These are phyloP conservation scores for Lamproptera curius DNA, from an alignment of 2,888 invertebrate species.

Conservation along the genomic window DNA sequence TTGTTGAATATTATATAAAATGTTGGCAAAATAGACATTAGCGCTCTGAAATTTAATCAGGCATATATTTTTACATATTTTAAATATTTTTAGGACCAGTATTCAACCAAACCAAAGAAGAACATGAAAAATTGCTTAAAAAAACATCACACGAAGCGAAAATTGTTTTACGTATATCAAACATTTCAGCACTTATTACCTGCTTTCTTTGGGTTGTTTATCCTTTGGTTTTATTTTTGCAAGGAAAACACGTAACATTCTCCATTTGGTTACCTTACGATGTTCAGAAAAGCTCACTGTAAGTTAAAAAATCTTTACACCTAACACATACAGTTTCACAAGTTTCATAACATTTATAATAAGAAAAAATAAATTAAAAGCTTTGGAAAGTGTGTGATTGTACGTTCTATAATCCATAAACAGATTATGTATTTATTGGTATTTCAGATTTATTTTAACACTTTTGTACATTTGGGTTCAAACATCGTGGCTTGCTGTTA, in stretches of 20 bases:
- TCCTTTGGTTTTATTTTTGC: slow-evolving; percentile 39
- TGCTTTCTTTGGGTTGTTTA: slow-evolving; percentile 47
- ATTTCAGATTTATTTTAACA: slow-evolving; percentile 42
- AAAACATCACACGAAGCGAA: slow-evolving; percentile 32
- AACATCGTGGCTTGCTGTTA: slow-evolving; percentile 44
- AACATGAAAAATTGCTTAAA: slow-evolving; percentile 35
- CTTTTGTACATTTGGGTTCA: slow-evolving; percentile 43
- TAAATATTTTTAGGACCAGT: slow-evolving; percentile 34
- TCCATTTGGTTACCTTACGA: slow-evolving; percentile 55
- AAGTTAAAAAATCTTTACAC: no score
- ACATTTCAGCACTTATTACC: slow-evolving; percentile 38
- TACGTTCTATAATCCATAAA: no score
- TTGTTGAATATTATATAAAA: no score
- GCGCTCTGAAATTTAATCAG: no score
- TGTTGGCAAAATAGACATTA: no score
- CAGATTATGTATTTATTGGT: no score
- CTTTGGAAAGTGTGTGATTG: no score
- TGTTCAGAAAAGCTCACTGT: slow-evolving; percentile 39
- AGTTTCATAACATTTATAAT: no score
- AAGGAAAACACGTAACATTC: slow-evolving; percentile 42
- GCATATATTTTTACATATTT: no score
- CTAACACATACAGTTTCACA: no score
- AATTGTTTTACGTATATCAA: slow-evolving; percentile 37
- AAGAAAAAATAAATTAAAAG: no score
- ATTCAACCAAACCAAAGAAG: slow-evolving; percentile 40